phyloP scores from a whole-genome alignment of 2,888 invertebrate species.

The Iphiclides podalirius region DNA sequence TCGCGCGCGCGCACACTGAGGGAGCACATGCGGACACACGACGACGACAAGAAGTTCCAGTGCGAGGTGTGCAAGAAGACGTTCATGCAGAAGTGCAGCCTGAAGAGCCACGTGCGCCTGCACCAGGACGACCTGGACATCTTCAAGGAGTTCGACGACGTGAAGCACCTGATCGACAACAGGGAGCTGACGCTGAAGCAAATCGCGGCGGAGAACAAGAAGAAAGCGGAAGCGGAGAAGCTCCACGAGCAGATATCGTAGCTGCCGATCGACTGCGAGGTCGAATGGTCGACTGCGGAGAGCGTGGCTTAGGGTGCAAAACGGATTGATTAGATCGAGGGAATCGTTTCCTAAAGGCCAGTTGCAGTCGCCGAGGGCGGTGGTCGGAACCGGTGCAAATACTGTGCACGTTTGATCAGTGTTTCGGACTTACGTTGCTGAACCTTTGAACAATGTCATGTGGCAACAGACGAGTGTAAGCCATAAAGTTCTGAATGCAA shows the following conservation, averaged over 20 bases:
- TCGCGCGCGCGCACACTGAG: slow-evolving; percentile 54
- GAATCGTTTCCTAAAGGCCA: no score
- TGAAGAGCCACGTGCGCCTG: slow-evolving; percentile 62
- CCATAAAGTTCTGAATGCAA: no score
- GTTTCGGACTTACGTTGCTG: no score
- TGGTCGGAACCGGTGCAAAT: no score
- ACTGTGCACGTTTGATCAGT: no score
- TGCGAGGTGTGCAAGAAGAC: slow-evolving; percentile 68
- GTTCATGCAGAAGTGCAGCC: slow-evolving; percentile 66
- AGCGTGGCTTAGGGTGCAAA: no score
- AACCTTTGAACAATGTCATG: no score
- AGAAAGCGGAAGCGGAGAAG: slow-evolving; percentile 50
- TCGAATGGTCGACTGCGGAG: no score
- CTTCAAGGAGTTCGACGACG: slow-evolving; percentile 73
- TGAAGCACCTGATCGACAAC: slow-evolving; percentile 69
- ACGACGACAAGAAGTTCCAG: slow-evolving; percentile 58
- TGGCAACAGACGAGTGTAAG: no score
- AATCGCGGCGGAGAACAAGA: slow-evolving; percentile 64
- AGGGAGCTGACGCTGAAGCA: slow-evolving; percentile 68
- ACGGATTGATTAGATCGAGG: neutral
- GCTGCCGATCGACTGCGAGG: slow-evolving; percentile 12
- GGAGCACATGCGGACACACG: slow-evolving; percentile 62
- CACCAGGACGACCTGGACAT: slow-evolving; percentile 72
- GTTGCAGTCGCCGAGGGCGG: no score
- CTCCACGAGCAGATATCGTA: slow-evolving; percentile 39